phyloP scores from a whole-genome alignment of 1,140 invertebrate genomes.

The Diorhabda carinulata region DNA sequence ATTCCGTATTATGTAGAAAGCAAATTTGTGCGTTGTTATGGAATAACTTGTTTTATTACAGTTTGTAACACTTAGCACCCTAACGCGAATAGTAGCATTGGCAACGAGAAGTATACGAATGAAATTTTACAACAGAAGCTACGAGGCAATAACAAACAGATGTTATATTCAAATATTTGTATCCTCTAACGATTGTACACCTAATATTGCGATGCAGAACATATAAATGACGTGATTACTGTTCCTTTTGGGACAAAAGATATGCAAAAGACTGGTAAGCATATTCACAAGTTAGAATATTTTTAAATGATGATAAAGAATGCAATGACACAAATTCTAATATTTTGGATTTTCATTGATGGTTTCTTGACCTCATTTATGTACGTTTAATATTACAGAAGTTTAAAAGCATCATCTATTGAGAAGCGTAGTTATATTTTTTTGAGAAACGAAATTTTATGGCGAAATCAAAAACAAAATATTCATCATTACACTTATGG shows the following conservation, averaged over 20 bases:
- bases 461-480: too few relatives aligned
- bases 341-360: too few relatives aligned
- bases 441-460: too few relatives aligned
- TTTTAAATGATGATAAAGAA: too few relatives aligned
- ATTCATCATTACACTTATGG: too few relatives aligned
- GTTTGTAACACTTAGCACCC: conserved; percentile 20
- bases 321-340: too few relatives aligned
- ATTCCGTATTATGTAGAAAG: conserved; percentile 13
- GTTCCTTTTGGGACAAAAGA: not conserved
- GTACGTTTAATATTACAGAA: too few relatives aligned
- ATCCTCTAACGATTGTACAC: conserved; percentile 8
- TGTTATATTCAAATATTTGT: conserved; percentile 19
- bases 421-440: too few relatives aligned
- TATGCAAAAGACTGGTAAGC: not conserved
- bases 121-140: conserved; percentile 15
- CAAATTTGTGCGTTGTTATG: conserved; percentile 1
- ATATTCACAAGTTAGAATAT: too few relatives aligned
- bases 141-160: conserved; percentile 17
- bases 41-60: conserved; percentile 19
- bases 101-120: conserved; percentile 3
- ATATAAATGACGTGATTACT: conserved; percentile 14
- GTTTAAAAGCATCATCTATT: too few relatives aligned
- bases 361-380: too few relatives aligned
- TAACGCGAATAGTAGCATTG: not conserved
- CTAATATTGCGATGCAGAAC: conserved; percentile 17